phyloP scores from a whole-genome alignment of 1,140 invertebrate genomes.

The Drosophila teissieri region DNA sequence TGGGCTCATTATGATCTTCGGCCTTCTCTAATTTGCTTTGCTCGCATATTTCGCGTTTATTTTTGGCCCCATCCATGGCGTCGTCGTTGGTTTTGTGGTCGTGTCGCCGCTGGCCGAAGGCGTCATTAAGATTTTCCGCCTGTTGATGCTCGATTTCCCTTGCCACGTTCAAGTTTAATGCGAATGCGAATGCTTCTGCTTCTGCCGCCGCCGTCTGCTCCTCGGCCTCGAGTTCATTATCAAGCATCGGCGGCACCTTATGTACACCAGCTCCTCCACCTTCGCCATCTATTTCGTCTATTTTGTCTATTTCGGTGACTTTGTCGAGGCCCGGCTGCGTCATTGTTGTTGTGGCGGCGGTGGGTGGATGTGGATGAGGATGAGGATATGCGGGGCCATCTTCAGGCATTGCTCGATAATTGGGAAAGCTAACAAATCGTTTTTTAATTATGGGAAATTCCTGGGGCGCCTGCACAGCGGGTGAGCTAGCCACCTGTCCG shows the following conservation, averaged over 20 bases:
- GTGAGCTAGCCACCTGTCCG: constrained; percentile 15
- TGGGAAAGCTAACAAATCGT: constrained; percentile 68
- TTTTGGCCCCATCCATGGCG: constrained; percentile 78
- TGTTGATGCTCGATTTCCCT: constrained; percentile 81
- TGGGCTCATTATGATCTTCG: constrained; percentile 73
- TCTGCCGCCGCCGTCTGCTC: constrained; percentile 12
- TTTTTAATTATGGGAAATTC: constrained; percentile 80
- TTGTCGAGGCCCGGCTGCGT: constrained; percentile 48
- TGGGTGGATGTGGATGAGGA: background rate
- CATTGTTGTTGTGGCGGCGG: constrained; percentile 60
- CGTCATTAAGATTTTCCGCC: constrained; percentile 83
- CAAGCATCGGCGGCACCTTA: constrained; percentile 50
- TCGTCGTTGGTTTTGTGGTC: constrained; percentile 53
- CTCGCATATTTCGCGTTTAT: constrained; percentile 77
- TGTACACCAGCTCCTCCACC: constrained; percentile 15
- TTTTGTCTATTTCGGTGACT: constrained; percentile 60
- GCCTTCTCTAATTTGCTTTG: constrained; percentile 79
- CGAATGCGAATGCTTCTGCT: constrained; percentile 9
- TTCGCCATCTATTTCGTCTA: background rate
- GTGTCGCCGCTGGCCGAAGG: constrained; percentile 61
- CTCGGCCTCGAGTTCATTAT: constrained; percentile 71
- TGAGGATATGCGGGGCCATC: constrained; percentile 5
- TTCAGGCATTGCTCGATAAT: constrained; percentile 52
- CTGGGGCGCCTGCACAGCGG: constrained; percentile 6
- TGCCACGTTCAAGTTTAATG: constrained; percentile 79